Conservation (phyloP, 2,113 vertebrate species). For the Oncorhynchus clarkii region DNA sequence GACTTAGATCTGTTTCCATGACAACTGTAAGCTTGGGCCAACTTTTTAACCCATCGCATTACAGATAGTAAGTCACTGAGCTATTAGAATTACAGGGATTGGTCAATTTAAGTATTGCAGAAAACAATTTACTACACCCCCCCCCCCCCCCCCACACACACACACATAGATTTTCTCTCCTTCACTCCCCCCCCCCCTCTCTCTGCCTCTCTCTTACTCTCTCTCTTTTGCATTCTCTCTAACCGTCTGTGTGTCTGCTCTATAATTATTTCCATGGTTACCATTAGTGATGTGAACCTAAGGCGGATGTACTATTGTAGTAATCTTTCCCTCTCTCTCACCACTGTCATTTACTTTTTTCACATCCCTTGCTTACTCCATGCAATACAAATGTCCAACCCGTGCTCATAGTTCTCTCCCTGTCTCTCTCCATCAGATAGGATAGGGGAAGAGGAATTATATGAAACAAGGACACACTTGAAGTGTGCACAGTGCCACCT, state of each 20-base stretch:
- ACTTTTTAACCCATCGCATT: conserved; percentile 44
- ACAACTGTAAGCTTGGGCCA: conserved; percentile 59
- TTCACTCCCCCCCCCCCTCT: conserved; percentile 23
- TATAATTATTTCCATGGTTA: conserved; percentile 84
- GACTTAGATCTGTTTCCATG: conserved; percentile 69
- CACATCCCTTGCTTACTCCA: not conserved
- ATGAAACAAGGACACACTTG: conserved; percentile 50
- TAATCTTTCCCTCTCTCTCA: conserved; percentile 60
- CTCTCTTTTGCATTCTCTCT: not conserved
- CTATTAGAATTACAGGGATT: conserved; percentile 2
- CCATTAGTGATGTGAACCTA: conserved; percentile 74
- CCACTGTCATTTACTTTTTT: conserved; percentile 11
- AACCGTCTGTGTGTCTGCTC: conserved; percentile 68
- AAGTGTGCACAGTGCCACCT: conserved; percentile 59
- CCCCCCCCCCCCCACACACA: conserved; percentile 5
- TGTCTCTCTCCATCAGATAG: conserved; percentile 17
- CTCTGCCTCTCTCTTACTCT: conserved; percentile 20
- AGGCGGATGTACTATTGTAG: conserved; percentile 66
- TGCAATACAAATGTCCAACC: not conserved
- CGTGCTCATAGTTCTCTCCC: conserved; percentile 1
- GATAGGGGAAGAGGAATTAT: conserved; percentile 51
- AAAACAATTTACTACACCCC: conserved; percentile 40
- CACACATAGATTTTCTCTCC: conserved; percentile 8
- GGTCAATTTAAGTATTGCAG: conserved; percentile 29
- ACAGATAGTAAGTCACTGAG: not conserved